Evolutionary conservation across 1,140 invertebrate species (phyloP).

Genomic region (Apis florea): DNA sequence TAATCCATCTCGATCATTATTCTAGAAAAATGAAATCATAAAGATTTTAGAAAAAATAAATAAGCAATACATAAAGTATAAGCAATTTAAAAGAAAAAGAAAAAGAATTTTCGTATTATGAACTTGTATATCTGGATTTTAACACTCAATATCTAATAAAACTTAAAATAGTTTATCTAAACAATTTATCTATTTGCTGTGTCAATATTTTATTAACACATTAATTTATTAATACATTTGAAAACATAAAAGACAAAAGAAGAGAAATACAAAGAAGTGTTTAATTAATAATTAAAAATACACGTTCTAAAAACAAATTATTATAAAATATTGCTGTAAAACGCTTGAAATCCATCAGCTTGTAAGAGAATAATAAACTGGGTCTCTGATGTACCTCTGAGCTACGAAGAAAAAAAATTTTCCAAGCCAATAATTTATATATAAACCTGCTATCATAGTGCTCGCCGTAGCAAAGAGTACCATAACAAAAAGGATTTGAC

Average conservation of each 20-base stretch:
- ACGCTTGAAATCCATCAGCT: not conserved
- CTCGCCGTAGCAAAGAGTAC: not conserved
- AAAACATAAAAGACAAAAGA: too few relatives aligned
- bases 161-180: not conserved
- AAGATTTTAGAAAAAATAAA: too few relatives aligned
- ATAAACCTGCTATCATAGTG: not conserved
- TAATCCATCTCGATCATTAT: too few relatives aligned
- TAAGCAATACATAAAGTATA: too few relatives aligned
- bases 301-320: not conserved
- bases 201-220: too few relatives aligned
- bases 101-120: too few relatives aligned
- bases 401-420: not conserved
- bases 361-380: not conserved
- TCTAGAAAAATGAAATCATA: too few relatives aligned
- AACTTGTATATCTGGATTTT: too few relatives aligned
- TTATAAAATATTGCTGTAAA: not conserved
- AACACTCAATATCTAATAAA: not conserved
- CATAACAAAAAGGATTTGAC: not conserved
- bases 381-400: not conserved
- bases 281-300: too few relatives aligned
- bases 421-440: conserved; percentile 9
- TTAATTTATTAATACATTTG: too few relatives aligned
- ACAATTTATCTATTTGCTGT: not conserved
- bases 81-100: too few relatives aligned
- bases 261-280: too few relatives aligned